Base-by-base conservation (phyloP, 2,888 invertebrate genomes). In the Eupithecia inturbata region DNA sequence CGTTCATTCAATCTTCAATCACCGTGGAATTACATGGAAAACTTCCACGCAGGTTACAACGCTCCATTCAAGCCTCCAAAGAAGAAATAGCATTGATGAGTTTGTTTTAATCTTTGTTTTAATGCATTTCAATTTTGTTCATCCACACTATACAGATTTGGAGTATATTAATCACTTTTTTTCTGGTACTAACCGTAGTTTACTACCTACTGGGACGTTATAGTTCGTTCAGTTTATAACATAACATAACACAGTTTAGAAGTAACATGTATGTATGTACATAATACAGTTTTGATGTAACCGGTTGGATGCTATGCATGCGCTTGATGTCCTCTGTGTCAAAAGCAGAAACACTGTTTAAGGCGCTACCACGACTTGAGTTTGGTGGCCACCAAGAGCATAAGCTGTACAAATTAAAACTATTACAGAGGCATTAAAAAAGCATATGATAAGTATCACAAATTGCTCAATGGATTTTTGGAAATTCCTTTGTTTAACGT, bases 21-120 rank as follows among this genome's bases (percentile, higher is more conserved):
- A 0, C 94, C 94, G 2, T 94, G 94, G 94, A 88, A 86, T 79
- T 92, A 93, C 77, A 78, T 86, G 70, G 88, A 82, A 67, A 92
- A 88, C 74, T 94, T 93, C 77, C 91, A 94, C 72, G 87, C 88
- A 68, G 91, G 89, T 1, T 93, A 87, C 74, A 88, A 86, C 75
- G 70, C 73, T 33, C 86, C 85, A 1, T 77, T 81, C 28, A 83
- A 86, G 3, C 79, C 82, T 39, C 76, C 64, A 68, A 83, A 70
- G 76, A 81, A 72, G 60, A 66, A 73, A 57, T 63, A 36, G 36
- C 14, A 41, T 7, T 36, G 36, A 16, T 64, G 33, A 33, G 63
- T 12, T 64, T 33, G 22, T 12, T 5, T 39, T 39, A 5, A 3
- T 39, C 14, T 14, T 16, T 66, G 9, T 26, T 26, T 22, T 12